Base-by-base conservation (phyloP, 2,113 vertebrate genomes). In the Chaetura pelagica region DNA sequence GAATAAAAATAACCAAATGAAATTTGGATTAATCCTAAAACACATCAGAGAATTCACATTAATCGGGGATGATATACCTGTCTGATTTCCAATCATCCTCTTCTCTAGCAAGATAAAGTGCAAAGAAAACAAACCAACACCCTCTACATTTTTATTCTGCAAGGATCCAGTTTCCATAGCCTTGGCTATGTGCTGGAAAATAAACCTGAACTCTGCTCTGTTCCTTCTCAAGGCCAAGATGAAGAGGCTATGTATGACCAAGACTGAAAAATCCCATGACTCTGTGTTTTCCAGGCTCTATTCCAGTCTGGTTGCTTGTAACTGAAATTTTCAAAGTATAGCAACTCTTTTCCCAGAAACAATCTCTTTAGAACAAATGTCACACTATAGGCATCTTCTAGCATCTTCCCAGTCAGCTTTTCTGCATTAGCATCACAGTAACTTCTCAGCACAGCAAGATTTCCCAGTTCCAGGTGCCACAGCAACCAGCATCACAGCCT, bases 61-160 rank as follows among this genome's bases (percentile, higher is more conserved):
- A 44, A 63, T 61, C 34, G 55, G 5, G 24, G 15, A 32, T 71
- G 46, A 94, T 62, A 85, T 29, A 88, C 52, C 75, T 64, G 46
- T 27, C 35, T 95, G 62, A 55, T 46, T 84, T 72, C 64, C 57
- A 88, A 2, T 34, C 51, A 49, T 79, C 74, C 77, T 87, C 57
- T 71, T 79, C 52, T 85, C 44, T 55, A 84, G 64, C 64, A 90
- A 89, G 85, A 90, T 49, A 93, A 92, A 84, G 29, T 30, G 52
- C 63, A 93, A 90, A 87, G 63, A 82, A 90, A 93, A 89, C 35
- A 94, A 93, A 72, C 11, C 46, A 84, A 68, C 74, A 85, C 68
- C 19, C n/a, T 89, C 38, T 61, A 67, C 30, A 32, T 58, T 83
- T 83, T 84, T 63, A 52, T 88, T 64, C 30, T 3, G 1, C 17